These are phyloP conservation scores for Diloba caeruleocephala DNA, from an alignment of 2,888 invertebrate genomes.

Conservation along the genomic window DNA sequence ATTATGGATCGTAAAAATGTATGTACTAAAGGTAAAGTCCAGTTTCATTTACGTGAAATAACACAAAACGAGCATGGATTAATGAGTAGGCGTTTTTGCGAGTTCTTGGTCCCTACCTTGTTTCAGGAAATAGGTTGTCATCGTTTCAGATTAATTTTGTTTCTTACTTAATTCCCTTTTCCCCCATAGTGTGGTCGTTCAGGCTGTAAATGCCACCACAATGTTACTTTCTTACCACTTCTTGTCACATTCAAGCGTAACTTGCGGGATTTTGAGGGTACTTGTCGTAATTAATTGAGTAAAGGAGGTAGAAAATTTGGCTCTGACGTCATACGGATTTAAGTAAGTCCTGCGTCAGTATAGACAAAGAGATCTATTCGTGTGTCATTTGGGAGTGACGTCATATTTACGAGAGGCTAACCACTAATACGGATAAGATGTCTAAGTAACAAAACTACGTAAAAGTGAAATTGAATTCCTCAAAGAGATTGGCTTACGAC, in stretches of 20 bases:
- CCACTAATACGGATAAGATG: conserved; percentile 4
- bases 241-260: neutral
- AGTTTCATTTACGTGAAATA: conserved; percentile 6
- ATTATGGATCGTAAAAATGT: conserved; percentile 39
- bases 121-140: conserved; percentile 15
- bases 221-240: conserved; percentile 2
- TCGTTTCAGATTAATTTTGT: conserved; percentile 23
- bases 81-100: conserved; percentile 23
- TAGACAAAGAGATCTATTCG: conserved; percentile 33
- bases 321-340: conserved; percentile 25
- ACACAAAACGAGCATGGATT: neutral
- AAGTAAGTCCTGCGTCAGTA: conserved; percentile 24
- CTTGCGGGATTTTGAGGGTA: conserved; percentile 11
- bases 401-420: conserved; percentile 17
- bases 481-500: no score
- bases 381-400: conserved; percentile 28
- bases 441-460: conserved; percentile 11
- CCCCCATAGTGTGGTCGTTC: no score
- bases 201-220: neutral
- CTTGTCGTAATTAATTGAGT: conserved; percentile 35
- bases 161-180: conserved; percentile 8
- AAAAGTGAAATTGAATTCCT: no score
- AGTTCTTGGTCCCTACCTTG: conserved; percentile 7
- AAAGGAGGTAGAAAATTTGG: conserved; percentile 25
- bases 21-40: conserved; percentile 5